Percentiles rank a stretch among this genome's conserved stretches.
These are phyloP conservation scores for Baronia brevicornis DNA, from an alignment of 2,888 invertebrate species.

Conservation along the genomic window DNA sequence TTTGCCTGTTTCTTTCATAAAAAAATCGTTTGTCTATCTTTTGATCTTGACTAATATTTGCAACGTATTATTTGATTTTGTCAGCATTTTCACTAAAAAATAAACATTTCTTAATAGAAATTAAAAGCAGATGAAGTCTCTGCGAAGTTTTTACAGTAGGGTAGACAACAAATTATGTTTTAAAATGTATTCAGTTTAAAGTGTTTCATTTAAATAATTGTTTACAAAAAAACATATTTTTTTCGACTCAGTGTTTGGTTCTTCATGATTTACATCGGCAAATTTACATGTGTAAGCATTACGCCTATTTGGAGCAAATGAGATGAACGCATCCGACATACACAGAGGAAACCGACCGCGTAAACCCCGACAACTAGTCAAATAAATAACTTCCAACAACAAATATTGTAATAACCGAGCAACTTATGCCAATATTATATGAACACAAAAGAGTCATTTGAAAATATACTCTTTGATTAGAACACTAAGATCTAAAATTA, in stretches of 20 bases:
- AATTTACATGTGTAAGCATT: constrained; percentile 41
- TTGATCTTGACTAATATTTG: too few relatives aligned
- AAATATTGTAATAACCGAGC: constrained; percentile 66
- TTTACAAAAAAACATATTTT: too few relatives aligned
- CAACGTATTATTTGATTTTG: too few relatives aligned
- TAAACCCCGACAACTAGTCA: constrained; percentile 50
- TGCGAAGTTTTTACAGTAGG: too few relatives aligned
- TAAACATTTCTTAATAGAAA: too few relatives aligned
- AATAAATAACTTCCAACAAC: constrained; percentile 66
- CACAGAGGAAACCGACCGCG: constrained; percentile 38
- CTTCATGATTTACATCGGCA: constrained; percentile 27
- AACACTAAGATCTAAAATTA: constrained; percentile 41
- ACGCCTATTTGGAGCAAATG: constrained; percentile 26
- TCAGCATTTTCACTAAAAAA: too few relatives aligned
- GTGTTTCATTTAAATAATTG: too few relatives aligned
- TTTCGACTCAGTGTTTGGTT: constrained; percentile 12
- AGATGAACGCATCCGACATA: constrained; percentile 46
- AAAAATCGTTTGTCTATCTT: too few relatives aligned
- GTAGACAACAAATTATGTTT: too few relatives aligned
- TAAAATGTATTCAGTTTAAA: too few relatives aligned
- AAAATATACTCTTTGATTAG: constrained; percentile 36
- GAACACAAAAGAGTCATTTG: constrained; percentile 28
- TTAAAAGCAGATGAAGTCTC: too few relatives aligned
- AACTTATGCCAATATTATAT: constrained; percentile 27
- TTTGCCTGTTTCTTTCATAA: too few relatives aligned